phyloP scores from a whole-genome alignment of 2,113 vertebrate genomes.

The Corvus moneduloides region DNA sequence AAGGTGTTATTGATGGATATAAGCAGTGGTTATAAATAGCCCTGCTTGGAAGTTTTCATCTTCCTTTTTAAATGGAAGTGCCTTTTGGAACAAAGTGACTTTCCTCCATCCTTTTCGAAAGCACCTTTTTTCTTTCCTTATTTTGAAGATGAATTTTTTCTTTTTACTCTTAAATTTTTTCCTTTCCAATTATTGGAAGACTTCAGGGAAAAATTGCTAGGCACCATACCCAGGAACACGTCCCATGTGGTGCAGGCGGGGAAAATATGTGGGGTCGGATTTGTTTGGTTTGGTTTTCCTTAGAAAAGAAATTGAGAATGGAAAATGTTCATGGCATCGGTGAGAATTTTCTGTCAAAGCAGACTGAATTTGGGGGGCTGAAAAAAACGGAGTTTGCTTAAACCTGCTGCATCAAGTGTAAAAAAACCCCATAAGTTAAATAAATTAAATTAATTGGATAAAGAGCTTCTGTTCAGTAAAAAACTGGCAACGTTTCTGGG shows the following conservation, averaged over 20 bases:
- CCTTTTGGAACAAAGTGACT: background rate
- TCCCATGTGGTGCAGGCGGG: background rate
- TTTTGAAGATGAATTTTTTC: background rate
- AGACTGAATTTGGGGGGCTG: background rate
- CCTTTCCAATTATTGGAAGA: background rate
- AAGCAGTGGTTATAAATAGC: background rate
- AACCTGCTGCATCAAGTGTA: background rate
- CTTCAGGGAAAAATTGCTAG: background rate
- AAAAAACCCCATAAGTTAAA: background rate
- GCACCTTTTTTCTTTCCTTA: background rate
- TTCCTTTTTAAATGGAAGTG: background rate
- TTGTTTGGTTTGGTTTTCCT: background rate
- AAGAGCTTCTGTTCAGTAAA: background rate
- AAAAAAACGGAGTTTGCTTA: background rate
- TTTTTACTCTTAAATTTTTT: background rate
- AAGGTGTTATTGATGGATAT: background rate
- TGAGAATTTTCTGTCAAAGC: background rate
- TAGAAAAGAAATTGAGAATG: background rate
- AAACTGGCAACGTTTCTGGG: background rate
- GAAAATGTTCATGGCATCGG: fast-evolving
- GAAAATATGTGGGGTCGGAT: background rate
- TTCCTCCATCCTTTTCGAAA: background rate
- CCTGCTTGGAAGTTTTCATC: background rate
- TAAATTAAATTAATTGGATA: background rate
- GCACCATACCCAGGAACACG: background rate